Evolutionary conservation across 2,888 invertebrate species (phyloP).

Genomic region (Unio pictorum): DNA sequence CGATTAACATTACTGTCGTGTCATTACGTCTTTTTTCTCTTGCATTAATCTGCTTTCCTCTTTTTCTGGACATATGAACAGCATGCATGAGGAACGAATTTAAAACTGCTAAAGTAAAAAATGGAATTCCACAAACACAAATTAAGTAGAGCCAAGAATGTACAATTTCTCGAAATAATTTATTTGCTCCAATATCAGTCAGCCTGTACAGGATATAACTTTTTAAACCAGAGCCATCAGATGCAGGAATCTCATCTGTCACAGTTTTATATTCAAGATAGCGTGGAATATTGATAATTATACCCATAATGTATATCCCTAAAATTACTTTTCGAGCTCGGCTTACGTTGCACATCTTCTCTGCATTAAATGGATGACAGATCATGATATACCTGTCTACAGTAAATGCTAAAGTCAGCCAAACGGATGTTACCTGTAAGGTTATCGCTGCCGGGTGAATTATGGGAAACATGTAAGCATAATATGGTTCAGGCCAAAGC

Average conservation of each 20-base stretch:
- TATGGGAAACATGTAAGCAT: slow-evolving; percentile 64
- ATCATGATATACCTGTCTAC: slow-evolving; percentile 72
- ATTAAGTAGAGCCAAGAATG: slow-evolving; percentile 69
- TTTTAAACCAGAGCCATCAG: slow-evolving; percentile 13
- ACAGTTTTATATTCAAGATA: slow-evolving; percentile 67
- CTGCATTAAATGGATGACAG: slow-evolving; percentile 70
- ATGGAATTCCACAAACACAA: slow-evolving; percentile 69
- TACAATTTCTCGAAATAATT: slow-evolving; percentile 60
- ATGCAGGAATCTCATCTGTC: slow-evolving; percentile 21
- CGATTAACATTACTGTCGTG: slow-evolving; percentile 71
- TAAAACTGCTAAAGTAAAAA: slow-evolving; percentile 66
- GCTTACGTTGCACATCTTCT: slow-evolving; percentile 62
- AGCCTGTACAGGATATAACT: slow-evolving; percentile 34
- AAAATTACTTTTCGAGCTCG: slow-evolving; percentile 63
- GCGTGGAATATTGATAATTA: slow-evolving; percentile 66
- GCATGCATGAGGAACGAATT: slow-evolving; percentile 69
- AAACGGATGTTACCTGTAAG: slow-evolving; percentile 69
- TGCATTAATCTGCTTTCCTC: slow-evolving; percentile 63
- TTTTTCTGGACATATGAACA: slow-evolving; percentile 63
- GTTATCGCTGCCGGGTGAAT: slow-evolving; percentile 67
- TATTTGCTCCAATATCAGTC: slow-evolving; percentile 58
- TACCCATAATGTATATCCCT: slow-evolving; percentile 52
- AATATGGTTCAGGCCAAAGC: slow-evolving; percentile 40
- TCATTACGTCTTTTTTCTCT: slow-evolving; percentile 68
- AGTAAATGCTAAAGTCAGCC: slow-evolving; percentile 70